Base-by-base conservation (phyloP, 2,888 invertebrate genomes). In the Panopea generosa region DNA sequence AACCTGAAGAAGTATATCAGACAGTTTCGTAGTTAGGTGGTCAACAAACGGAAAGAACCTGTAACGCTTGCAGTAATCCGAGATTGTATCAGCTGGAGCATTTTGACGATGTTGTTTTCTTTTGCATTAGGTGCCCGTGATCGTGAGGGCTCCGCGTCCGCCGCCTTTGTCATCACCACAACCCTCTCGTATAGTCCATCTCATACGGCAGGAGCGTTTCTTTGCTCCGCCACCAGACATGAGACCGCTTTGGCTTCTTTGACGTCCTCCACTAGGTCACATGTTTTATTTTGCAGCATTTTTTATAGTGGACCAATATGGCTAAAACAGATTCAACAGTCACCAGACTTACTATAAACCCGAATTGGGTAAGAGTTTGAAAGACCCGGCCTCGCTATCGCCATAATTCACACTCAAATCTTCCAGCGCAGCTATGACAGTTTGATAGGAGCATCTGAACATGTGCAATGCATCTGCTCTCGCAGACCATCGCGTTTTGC, bases 401-500 rank as follows among this genome's bases (percentile, higher is more conserved):
- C 45, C 45, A 45, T 45, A 45, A 24, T 52, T 52, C 7, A 22
- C 6, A 6, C 20, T 24, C 20, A 52, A 24, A 16, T 52, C 52
- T 2, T 45, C 7, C 3, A 45, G 20, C n/a, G n/a, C 16, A 20
- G 4, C 16, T 9, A 45, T 16, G 16, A 45, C 45, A 20, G 45
- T 45, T 9, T 4, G 6, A 20, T 24, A 52, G 20, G 52, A 52
- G 4, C 20, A 52, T 18, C 16, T 45, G 16, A 69, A 61, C 9
- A 61, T 69, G 33, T 24, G 7, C 16, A 63, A 22, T 2, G 65
- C 47, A n/a, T 65, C 55, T 1, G 65, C 43, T 26, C 65, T 65
- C 3, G 65, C 27, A 3, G 65, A 53, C 71, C 70, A 70, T 24
- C 62, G 20, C n/a, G 62, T 70, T 22, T 70, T 62, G 33, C 70